phyloP scores from a whole-genome alignment of 2,113 vertebrate genomes.

The Dasyurus viverrinus region DNA sequence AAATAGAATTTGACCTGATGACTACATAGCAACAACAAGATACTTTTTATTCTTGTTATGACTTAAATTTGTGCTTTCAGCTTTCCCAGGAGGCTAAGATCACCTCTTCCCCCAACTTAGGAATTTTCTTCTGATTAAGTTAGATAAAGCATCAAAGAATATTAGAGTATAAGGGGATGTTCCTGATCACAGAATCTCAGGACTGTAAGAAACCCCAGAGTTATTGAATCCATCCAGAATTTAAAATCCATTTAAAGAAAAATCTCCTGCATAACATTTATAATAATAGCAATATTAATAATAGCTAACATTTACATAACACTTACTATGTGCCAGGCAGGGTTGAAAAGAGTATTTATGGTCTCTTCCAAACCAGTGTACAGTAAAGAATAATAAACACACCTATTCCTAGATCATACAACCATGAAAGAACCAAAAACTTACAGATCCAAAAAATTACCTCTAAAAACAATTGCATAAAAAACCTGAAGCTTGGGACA shows the following conservation, averaged over 20 bases:
- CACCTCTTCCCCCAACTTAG: not conserved
- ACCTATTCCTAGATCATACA: too few relatives aligned
- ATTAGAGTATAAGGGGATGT: not conserved
- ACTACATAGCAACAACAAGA: not conserved
- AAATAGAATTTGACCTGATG: not conserved
- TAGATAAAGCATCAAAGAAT: not conserved
- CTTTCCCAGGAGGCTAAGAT: not conserved
- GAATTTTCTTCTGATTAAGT: not conserved
- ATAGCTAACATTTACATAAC: not conserved
- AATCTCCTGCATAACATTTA: not conserved
- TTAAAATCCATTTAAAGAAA: not conserved
- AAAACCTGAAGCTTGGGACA: too few relatives aligned
- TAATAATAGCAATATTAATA: not conserved
- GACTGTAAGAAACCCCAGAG: not conserved
- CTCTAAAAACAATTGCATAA: too few relatives aligned
- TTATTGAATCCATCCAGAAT: not conserved
- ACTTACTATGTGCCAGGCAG: not conserved
- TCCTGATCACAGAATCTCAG: not conserved
- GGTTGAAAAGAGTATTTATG: too few relatives aligned
- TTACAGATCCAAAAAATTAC: too few relatives aligned
- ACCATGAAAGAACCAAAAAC: too few relatives aligned
- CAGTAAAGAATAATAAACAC: too few relatives aligned
- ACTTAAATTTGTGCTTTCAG: not conserved
- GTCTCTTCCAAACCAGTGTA: too few relatives aligned
- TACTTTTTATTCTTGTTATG: not conserved